Evolutionary conservation across 2,888 invertebrate species (phyloP), one percentile per base, ranked within the genome.

Genomic region (Ernsta delagoae): DNA sequence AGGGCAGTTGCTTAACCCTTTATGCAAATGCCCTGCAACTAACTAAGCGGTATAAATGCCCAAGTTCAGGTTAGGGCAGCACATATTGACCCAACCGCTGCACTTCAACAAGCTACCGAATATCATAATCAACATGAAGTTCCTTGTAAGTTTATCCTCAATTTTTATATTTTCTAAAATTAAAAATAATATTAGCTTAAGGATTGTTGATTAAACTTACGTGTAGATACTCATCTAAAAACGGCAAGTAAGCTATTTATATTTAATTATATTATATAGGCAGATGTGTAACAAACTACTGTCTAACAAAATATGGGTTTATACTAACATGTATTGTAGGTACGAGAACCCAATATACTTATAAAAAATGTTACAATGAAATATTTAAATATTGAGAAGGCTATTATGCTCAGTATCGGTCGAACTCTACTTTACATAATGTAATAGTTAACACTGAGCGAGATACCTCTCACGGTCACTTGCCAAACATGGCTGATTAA

Each of bases 1-100:
- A 53, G 61, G 65, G 62, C 65, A 41, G 48, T 72, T 70, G 69
- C 70, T 62, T 50, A 72, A 72, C 69, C 72, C 72, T 70, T 61
- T 59, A 43, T 61, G 67, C 67, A 50, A 53, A 59, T 59, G 50
- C 41, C 43, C 59, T 39, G 43, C 45, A 43, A 43, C 67, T 60
- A 45, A 43, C 11, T 53, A 9, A 31, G 4, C 50, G 5, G 45
- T 67, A 67, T 67, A 67, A 54, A 67, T 67, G 48, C 43, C 54
- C 60, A 60, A 61, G 54, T 24, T 24, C 8, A 56, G 54, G 16
- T 54, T 7, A n/a, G 16, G 16, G 16, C 54, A 54, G 59, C 60
- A 59, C 50, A 59, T 45, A 67, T 54, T 43, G 54, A 8, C n/a
- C 43, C 45, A 8, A 53, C 36, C 43, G 54, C 31, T 54, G 53